These are phyloP conservation scores for Podiceps cristatus DNA, from an alignment of 2,113 vertebrate species.

Conservation along the genomic window DNA sequence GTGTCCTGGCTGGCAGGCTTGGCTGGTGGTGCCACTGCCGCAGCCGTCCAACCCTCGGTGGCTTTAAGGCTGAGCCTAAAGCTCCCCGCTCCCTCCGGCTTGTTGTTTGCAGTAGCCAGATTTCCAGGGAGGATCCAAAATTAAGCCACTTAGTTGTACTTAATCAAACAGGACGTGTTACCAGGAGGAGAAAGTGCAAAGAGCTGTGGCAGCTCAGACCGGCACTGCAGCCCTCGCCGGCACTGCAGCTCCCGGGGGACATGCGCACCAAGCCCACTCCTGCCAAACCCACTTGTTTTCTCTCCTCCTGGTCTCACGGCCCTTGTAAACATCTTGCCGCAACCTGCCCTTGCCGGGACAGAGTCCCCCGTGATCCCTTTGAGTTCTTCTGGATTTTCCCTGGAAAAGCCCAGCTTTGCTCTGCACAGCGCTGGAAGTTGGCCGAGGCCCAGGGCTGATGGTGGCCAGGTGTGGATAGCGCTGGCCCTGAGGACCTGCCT, in stretches of 20 bases:
- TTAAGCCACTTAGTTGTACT: not conserved
- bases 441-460: not conserved
- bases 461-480: accelerated
- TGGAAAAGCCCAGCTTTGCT: not conserved
- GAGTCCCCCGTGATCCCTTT: not conserved
- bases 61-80: not conserved
- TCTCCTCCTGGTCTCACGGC: not conserved
- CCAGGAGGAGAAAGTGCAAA: not conserved
- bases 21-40: not conserved
- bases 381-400: not conserved
- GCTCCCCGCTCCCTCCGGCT: not conserved
- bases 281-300: not conserved
- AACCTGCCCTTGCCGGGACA: not conserved
- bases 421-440: not conserved
- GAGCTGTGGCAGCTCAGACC: not conserved
- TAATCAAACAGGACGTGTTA: not conserved
- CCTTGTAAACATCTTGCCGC: not conserved
- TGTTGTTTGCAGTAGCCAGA: not conserved
- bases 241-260: accelerated
- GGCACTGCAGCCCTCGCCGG: not conserved
- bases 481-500: not conserved
- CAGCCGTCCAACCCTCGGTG: accelerated
- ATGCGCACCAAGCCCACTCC: accelerated
- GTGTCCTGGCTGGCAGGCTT: not conserved
- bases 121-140: not conserved